Evolutionary conservation across 2,113 vertebrate genomes (phyloP).

Genomic region (Sinocyclocheilus rhinocerous): DNA sequence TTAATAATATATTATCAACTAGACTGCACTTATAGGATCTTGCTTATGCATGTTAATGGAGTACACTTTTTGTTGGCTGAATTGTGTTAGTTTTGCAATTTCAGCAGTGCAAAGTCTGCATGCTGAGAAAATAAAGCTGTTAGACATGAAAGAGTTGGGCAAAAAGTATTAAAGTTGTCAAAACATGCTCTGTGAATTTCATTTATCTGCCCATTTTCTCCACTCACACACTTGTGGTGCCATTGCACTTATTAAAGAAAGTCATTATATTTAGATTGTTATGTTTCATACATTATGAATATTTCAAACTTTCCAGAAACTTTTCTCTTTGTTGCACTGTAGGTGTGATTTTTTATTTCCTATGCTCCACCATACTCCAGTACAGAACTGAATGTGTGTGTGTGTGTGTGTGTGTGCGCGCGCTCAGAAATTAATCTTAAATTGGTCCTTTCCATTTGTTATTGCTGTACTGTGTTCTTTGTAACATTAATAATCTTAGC

Average conservation of each 20-base stretch:
- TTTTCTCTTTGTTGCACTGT: background rate
- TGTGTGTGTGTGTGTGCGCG: background rate
- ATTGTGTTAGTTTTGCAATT: conserved; percentile 41
- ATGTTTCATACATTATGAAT: background rate
- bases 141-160: background rate
- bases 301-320: background rate
- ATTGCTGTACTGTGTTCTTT: background rate
- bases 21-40: conserved; percentile 29
- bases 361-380: background rate
- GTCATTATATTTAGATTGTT: background rate
- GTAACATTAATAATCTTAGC: background rate
- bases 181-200: background rate
- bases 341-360: background rate
- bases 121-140: background rate
- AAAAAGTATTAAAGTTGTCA: background rate
- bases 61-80: conserved; percentile 36
- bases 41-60: conserved; percentile 33
- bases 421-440: background rate
- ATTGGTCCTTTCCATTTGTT: background rate
- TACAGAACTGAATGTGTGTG: background rate
- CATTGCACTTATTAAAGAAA: conserved; percentile 13
- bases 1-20: conserved; percentile 5
- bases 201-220: background rate
- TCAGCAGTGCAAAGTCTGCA: background rate
- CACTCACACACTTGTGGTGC: background rate